Evolutionary conservation across 1,140 invertebrate genomes (phyloP).

Genomic region (Drosophila melanogaster): Release_6_plus_ISO1_MT NT_033777.3:19246001-19246500

Average conservation of each 20-base stretch:
- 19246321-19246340: constrained; percentile 25
- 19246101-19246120: constrained; percentile 81
- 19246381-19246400: constrained; percentile 44
- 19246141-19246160: constrained; percentile 67
- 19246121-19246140: constrained; percentile 68
- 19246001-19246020: not conserved
- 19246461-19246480: constrained; percentile 66
- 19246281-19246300: not conserved
- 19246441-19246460: constrained; percentile 45
- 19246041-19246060: constrained; percentile 84
- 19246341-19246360: constrained; percentile 58
- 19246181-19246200: not conserved
- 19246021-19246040: constrained; percentile 63
- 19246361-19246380: constrained; percentile 60
- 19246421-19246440: constrained; percentile 67
- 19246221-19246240: not conserved
- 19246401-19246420: constrained; percentile 67
- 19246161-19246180: constrained; percentile 36
- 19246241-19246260: not conserved
- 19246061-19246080: constrained; percentile 85
- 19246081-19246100: constrained; percentile 63
- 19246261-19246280: too few relatives aligned
- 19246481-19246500: constrained; percentile 63
- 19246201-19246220: not conserved
- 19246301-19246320: not conserved